Evolutionary conservation across 2,797 vertebrate species (phyloP).

Genomic region (Erpetoichthys calabaricus): DNA sequence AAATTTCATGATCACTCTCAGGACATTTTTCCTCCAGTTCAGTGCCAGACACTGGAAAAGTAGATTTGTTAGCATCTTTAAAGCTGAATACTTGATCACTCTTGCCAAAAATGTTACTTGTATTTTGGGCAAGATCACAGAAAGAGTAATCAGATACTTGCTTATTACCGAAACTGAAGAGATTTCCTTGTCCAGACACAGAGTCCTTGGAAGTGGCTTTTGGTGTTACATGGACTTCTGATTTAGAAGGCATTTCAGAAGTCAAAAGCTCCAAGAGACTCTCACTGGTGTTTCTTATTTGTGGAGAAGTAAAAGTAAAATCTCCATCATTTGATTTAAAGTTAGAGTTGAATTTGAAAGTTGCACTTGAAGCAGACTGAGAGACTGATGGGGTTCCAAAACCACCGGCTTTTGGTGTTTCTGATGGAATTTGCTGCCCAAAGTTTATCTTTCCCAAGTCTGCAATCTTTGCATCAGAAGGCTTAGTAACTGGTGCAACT

Average conservation of each 20-base stretch:
- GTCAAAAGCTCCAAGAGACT: constrained; percentile 81
- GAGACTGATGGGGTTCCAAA: constrained; percentile 44
- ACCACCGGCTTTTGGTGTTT: constrained; percentile 56
- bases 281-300: constrained; percentile 62
- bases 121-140: constrained; percentile 37
- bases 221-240: constrained; percentile 44
- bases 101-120: constrained; percentile 48
- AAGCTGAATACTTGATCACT: constrained; percentile 54
- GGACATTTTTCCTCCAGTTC: constrained; percentile 43
- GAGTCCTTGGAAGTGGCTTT: constrained; percentile 41
- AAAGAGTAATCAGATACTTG: constrained; percentile 47
- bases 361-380: constrained; percentile 39
- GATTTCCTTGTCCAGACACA: constrained; percentile 35
- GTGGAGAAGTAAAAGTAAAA: constrained; percentile 77
- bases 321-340: constrained; percentile 95
- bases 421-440: constrained; percentile 53
- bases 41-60: constrained; percentile 35
- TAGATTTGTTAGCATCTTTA: constrained; percentile 44
- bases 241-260: constrained; percentile 67
- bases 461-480: constrained; percentile 56
- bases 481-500: constrained; percentile 52
- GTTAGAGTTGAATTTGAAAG: constrained; percentile 94
- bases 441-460: constrained; percentile 74
- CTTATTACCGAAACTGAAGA: constrained; percentile 73
- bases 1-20: constrained; percentile 75